Base-by-base conservation (phyloP, 2,797 vertebrate species). In the Myotis planiceps region DNA sequence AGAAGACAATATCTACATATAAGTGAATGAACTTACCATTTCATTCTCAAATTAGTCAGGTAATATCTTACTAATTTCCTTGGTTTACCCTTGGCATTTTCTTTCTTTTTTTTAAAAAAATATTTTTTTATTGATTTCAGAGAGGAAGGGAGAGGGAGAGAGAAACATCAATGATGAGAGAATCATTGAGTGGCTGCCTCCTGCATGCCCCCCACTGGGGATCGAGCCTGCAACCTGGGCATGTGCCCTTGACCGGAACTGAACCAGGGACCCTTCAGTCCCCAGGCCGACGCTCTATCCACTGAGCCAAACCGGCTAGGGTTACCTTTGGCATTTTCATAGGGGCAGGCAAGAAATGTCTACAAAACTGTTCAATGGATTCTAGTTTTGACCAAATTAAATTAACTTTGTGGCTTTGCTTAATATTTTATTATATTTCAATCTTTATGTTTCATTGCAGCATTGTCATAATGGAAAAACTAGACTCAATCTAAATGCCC, bases 291-390 rank as follows among this genome's bases (percentile, higher is more conserved):
- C 1, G 12, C 27, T 29, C 27, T 60, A 29, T 60, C 25, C 58
- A 29, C 9, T 60, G 58, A 60, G 58, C 27, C 58, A 60, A 60
- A 60, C 25, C 4, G 2, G 55, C 55, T 27, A 58, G 55, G 25
- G 25, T 0, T 60, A 60, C 27, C 12, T 25, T 29, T 60, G 25
- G 63, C 47, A 92, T 95, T 96, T 96, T 92, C 94, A 76, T 45
- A 87, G 32, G 89, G 85, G 80, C 69, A 92, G 75, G 51, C 86
- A 97, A 97, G 80, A 94, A 96, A 96, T 63, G 81, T 81, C 60
- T 86, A n/a, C n/a, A 96, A 80, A 74, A 37, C 12, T 18, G 27
- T 6, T 63, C 74, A 96, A 49, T 80, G 96, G 94, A 95, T 90
- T 90, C 89, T 97, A 69, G 51, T 92, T 60, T 92, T 79, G 71